These are phyloP conservation scores for Oithona nana DNA, from an alignment of 2,888 invertebrate species.

Conservation along the genomic window DNA sequence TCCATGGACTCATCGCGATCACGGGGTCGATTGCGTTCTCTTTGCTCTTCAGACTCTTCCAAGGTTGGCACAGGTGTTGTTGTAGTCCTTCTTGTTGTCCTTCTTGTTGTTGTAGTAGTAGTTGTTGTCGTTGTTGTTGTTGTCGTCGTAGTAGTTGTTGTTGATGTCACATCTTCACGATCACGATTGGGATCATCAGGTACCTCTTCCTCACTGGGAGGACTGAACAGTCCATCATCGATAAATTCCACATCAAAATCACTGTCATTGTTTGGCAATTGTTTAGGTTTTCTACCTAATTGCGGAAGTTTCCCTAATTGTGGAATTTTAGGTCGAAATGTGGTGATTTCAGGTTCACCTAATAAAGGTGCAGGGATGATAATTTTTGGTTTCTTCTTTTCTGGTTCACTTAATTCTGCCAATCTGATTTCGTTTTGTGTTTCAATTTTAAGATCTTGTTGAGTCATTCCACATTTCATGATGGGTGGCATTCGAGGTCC, in stretches of 20 bases:
- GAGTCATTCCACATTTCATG: neutral
- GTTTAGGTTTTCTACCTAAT: neutral
- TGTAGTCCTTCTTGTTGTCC: neutral
- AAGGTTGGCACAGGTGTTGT: neutral
- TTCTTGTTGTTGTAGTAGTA: neutral
- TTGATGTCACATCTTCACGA: neutral
- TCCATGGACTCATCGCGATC: too few relatives aligned
- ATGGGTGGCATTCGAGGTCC: conserved; percentile 1
- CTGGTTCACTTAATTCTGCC: neutral
- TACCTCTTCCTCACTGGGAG: too few relatives aligned
- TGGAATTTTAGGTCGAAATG: neutral
- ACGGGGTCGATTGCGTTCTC: too few relatives aligned
- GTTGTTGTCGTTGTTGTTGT: neutral
- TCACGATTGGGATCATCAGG: neutral
- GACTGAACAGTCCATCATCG: neutral
- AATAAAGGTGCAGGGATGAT: too few relatives aligned
- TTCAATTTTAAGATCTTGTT: neutral
- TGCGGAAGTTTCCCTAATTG: neutral
- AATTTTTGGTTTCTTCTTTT: neutral
- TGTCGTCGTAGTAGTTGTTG: neutral
- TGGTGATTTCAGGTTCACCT: neutral
- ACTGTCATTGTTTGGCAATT: neutral
- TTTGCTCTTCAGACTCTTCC: too few relatives aligned
- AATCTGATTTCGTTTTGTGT: neutral
- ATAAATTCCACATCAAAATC: neutral